Evolutionary conservation across 2,113 vertebrate species (phyloP).

Genomic region (Halcyon malimbica): DNA sequence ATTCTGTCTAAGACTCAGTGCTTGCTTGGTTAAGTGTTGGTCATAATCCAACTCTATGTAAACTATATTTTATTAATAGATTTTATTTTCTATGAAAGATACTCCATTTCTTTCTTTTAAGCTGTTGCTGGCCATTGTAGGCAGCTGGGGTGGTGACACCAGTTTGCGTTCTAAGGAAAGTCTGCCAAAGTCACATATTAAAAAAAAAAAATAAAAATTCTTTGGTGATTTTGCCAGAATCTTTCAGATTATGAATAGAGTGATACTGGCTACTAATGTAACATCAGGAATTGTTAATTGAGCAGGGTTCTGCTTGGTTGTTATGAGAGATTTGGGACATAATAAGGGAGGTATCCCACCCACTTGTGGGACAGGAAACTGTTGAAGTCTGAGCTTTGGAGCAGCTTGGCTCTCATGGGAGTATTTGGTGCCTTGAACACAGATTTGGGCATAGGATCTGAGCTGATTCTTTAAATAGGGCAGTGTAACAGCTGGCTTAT

Average conservation of each 20-base stretch:
- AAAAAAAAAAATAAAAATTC: background rate
- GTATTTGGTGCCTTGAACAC: background rate
- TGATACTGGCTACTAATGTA: background rate
- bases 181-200: background rate
- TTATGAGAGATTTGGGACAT: background rate
- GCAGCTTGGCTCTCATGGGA: background rate
- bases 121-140: background rate
- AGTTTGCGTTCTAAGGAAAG: background rate
- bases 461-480: background rate
- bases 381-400: background rate
- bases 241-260: background rate
- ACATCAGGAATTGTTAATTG: background rate
- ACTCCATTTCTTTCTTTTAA: background rate
- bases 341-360: background rate
- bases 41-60: background rate
- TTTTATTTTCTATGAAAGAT: background rate
- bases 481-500: slow-evolving; percentile 24
- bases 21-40: background rate
- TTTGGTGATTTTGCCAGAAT: background rate
- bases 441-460: slow-evolving; percentile 10
- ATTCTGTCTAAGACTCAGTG: background rate
- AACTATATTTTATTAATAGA: background rate
- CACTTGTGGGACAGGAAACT: background rate
- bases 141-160: background rate
- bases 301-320: background rate